A percentile compares a stretch with the other conserved stretches of the same genome.
phyloP scores from a whole-genome alignment of 2,888 invertebrate species.

The Ypsolopha scabrella region DNA sequence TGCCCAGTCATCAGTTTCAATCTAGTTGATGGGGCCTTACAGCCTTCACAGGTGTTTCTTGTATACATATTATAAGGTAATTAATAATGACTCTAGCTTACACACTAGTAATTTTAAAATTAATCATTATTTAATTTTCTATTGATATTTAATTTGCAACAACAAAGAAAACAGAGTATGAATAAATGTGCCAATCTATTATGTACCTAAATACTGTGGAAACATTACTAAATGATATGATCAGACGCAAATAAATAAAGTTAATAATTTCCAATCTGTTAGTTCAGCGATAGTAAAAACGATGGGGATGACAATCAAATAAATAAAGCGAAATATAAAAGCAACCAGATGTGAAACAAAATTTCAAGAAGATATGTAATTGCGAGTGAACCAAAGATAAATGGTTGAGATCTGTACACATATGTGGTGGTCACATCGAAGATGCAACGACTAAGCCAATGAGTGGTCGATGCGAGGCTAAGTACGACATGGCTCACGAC shows the following conservation, averaged over 20 bases:
- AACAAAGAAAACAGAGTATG: slow-evolving; percentile 7
- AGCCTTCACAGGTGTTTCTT: not conserved
- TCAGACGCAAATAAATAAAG: slow-evolving; percentile 17
- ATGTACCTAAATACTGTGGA: slow-evolving; percentile 2
- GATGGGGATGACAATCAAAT: slow-evolving; percentile 31
- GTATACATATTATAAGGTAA: not conserved
- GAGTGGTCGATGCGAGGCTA: slow-evolving; percentile 52
- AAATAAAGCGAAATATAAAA: slow-evolving; percentile 33
- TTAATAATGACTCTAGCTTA: not conserved
- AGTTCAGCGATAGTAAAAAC: slow-evolving; percentile 26
- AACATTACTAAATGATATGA: slow-evolving; percentile 11
- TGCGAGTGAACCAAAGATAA: slow-evolving; percentile 39
- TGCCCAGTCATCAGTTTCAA: slow-evolving; percentile 30
- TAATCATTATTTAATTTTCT: not conserved
- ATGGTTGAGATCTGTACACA: slow-evolving; percentile 40
- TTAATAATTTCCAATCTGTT: slow-evolving; percentile 35
- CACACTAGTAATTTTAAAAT: not conserved
- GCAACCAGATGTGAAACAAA: slow-evolving; percentile 43
- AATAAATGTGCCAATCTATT: slow-evolving; percentile 3
- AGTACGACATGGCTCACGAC: slow-evolving; percentile 52
- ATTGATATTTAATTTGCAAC: not conserved
- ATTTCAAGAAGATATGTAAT: slow-evolving; percentile 37
- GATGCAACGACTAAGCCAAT: slow-evolving; percentile 62
- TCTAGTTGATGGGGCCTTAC: not conserved
- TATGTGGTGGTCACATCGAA: slow-evolving; percentile 45